Conservation (phyloP, 2,888 invertebrate genomes). For the Carpatolechia fugitivella region DNA sequence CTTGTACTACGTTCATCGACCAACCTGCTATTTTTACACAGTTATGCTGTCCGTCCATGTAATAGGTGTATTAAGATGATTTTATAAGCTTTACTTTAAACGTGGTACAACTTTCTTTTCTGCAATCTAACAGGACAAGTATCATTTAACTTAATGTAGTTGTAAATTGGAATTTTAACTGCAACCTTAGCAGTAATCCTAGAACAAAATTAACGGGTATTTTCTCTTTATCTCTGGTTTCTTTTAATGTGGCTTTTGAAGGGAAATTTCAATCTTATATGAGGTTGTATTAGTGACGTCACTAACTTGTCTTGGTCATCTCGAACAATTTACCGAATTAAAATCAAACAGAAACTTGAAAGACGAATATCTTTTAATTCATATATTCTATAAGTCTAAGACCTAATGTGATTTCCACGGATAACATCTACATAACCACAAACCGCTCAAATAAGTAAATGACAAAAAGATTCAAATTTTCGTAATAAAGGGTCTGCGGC, state of each 20-base stretch:
- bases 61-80: neutral
- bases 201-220: conserved; percentile 10
- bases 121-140: neutral
- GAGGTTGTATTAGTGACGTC: neutral
- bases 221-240: conserved; percentile 2
- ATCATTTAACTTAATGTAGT: neutral
- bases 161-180: conserved; percentile 6
- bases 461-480: neutral
- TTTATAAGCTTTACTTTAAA: neutral
- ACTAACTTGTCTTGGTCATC: neutral
- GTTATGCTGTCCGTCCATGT: neutral
- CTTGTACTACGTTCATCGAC: neutral
- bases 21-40: neutral
- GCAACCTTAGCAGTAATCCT: conserved; percentile 6
- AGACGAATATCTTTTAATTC: neutral
- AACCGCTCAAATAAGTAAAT: neutral
- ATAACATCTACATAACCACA: neutral
- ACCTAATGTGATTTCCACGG: neutral
- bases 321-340: neutral
- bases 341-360: neutral
- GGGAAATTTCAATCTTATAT: neutral
- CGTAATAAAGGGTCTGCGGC: neutral
- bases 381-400: no score
- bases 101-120: conserved; percentile 1
- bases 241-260: conserved; percentile 4